Conservation (phyloP, 1,140 invertebrate species). For the Sitophilus oryzae region DNA sequence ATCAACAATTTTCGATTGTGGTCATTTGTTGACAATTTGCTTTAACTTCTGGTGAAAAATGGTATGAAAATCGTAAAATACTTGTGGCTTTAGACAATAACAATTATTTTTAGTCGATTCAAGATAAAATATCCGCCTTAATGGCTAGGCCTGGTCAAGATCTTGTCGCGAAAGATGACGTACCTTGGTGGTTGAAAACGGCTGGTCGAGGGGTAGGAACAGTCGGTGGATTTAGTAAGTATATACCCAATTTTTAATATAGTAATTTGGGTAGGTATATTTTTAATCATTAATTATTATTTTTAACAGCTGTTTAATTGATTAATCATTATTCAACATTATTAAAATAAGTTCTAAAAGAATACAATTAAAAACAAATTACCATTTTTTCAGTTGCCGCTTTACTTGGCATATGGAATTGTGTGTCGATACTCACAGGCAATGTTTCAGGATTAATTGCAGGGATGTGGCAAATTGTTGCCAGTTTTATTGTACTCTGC, state of each 20-base stretch:
- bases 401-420: slow-evolving; percentile 76
- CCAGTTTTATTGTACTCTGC: slow-evolving; percentile 77
- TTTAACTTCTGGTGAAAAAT: background rate
- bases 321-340: background rate
- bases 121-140: slow-evolving; percentile 67
- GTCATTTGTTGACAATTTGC: background rate
- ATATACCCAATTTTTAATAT: slow-evolving; percentile 1
- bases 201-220: slow-evolving; percentile 76
- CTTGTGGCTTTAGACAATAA: too few species aligned
- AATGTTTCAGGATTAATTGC: slow-evolving; percentile 65
- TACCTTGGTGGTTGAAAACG: slow-evolving; percentile 85
- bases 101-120: slow-evolving; percentile 62
- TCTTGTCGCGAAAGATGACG: slow-evolving; percentile 67
- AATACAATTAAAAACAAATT: too few species aligned
- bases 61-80: background rate
- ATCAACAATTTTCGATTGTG: background rate
- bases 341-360: too few species aligned
- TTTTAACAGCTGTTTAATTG: background rate
- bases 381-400: slow-evolving; percentile 78
- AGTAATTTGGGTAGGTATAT: background rate
- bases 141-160: slow-evolving; percentile 72
- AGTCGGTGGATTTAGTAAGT: slow-evolving; percentile 72
- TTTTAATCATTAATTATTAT: background rate
- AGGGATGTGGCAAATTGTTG: slow-evolving; percentile 83
- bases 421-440: slow-evolving; percentile 62